These are phyloP conservation scores for Rosalia funebris DNA, from an alignment of 2,888 invertebrate genomes.

Conservation along the genomic window DNA sequence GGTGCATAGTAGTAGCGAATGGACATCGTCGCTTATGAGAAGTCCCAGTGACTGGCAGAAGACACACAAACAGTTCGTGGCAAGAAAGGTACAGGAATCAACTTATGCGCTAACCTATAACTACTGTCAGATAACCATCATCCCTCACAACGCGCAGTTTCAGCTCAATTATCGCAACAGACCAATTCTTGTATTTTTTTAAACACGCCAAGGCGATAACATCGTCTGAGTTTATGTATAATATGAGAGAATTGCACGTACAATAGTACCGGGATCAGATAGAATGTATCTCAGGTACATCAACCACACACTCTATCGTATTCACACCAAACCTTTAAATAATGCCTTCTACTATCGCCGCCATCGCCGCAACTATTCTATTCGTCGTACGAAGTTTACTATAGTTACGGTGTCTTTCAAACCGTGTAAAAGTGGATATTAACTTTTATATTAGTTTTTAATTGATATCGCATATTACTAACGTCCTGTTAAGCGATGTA, in stretches of 20 bases:
- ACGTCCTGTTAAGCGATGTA: slow-evolving; percentile 1
- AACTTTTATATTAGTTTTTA: slow-evolving; percentile 13
- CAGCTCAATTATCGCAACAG: slow-evolving; percentile 27
- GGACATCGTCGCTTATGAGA: slow-evolving; percentile 17
- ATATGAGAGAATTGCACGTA: slow-evolving; percentile 30
- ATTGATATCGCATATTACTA: slow-evolving; percentile 3
- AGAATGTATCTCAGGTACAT: slow-evolving; percentile 16
- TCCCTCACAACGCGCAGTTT: slow-evolving; percentile 20
- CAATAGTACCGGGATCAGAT: slow-evolving; percentile 21
- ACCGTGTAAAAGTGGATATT: slow-evolving; percentile 8
- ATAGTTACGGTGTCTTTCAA: slow-evolving; percentile 1
- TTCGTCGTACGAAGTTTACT: background rate
- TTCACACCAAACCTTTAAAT: slow-evolving; percentile 22
- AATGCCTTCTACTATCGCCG: slow-evolving; percentile 3
- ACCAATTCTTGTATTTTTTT: slow-evolving; percentile 26
- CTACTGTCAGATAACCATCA: slow-evolving; percentile 34
- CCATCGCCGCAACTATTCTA: background rate
- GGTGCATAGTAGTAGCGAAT: background rate
- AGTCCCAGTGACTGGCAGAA: slow-evolving; percentile 19
- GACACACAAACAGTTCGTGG: slow-evolving; percentile 12
- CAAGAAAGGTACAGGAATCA: slow-evolving; percentile 5
- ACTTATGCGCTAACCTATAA: slow-evolving; percentile 26
- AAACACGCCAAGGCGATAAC: slow-evolving; percentile 29
- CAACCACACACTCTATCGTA: slow-evolving; percentile 21
- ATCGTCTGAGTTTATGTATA: slow-evolving; percentile 28